Percentiles rank a stretch among this genome's conserved stretches.
phyloP scores from a whole-genome alignment of 1,140 invertebrate genomes.

The Cydia amplana region DNA sequence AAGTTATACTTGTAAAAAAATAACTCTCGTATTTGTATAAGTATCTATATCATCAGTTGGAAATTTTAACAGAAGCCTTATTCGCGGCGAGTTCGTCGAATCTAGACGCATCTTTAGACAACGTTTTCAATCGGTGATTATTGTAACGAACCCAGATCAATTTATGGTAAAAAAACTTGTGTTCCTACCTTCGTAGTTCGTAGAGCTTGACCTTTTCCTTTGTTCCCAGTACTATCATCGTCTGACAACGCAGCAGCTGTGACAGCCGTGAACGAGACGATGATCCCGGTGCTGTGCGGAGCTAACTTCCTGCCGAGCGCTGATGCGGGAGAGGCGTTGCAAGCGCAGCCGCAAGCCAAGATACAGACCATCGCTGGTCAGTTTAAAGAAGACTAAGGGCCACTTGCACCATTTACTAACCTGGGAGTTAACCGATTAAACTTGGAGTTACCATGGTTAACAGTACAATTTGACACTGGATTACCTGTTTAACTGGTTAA shows the following conservation, averaged over 20 bases:
- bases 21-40: too few relatives aligned
- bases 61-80: too few relatives aligned
- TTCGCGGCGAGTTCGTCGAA: too few relatives aligned
- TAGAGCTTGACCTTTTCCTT: not conserved
- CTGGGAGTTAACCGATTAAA: too few relatives aligned
- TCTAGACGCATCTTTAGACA: too few relatives aligned
- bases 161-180: not conserved
- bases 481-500: too few relatives aligned
- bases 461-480: too few relatives aligned
- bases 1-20: constrained; percentile 40
- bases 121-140: too few relatives aligned
- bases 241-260: constrained; percentile 67
- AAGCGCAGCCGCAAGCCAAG: constrained; percentile 82
- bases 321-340: constrained; percentile 72
- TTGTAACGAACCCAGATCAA: not conserved
- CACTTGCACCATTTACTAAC: too few relatives aligned
- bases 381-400: too few relatives aligned
- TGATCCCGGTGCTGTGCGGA: constrained; percentile 82
- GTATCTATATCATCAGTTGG: too few relatives aligned
- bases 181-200: not conserved
- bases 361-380: constrained; percentile 84
- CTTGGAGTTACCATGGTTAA: too few relatives aligned
- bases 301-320: constrained; percentile 83
- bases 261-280: constrained; percentile 60
- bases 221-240: constrained; percentile 70